Conservation (phyloP, 2,113 vertebrate species). For the Brachyhypopomus gauderio region DNA sequence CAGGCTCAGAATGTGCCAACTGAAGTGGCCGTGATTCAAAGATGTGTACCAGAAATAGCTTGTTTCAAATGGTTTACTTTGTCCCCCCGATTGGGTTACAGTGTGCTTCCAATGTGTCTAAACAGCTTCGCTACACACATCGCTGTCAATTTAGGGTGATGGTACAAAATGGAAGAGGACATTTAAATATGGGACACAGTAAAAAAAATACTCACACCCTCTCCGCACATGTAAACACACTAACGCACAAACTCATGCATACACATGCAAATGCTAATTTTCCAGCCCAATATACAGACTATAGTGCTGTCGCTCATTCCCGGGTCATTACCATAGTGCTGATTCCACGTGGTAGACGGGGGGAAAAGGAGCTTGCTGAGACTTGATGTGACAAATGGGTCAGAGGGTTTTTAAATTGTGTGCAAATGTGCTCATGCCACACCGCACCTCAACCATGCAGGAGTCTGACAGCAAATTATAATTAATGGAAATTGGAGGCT, state of each 20-base stretch:
- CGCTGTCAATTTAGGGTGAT: conserved; percentile 25
- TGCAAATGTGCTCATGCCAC: conserved; percentile 23
- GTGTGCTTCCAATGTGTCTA: conserved; percentile 15
- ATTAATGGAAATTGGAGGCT: conserved; percentile 50
- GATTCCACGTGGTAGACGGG: conserved; percentile 1
- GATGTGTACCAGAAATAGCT: conserved; percentile 35
- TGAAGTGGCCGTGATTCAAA: conserved; percentile 27
- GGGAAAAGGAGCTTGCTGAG: conserved; percentile 20
- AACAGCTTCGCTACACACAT: conserved; percentile 4
- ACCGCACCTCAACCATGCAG: conserved; percentile 21
- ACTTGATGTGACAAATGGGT: conserved; percentile 40
- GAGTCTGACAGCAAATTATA: conserved; percentile 41
- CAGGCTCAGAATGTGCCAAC: background rate
- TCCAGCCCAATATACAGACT: conserved; percentile 31
- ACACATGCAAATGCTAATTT: background rate
- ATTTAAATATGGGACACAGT: conserved; percentile 35
- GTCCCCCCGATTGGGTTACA: conserved; percentile 15
- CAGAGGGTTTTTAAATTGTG: conserved; percentile 37
- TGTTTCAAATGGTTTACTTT: conserved; percentile 29
- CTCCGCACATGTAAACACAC: background rate
- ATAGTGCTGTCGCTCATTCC: conserved; percentile 43
- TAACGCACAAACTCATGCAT: too few species aligned
- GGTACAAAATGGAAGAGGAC: conserved; percentile 30
- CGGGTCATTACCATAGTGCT: conserved; percentile 58
- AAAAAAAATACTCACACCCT: conserved; percentile 8